phyloP scores from a whole-genome alignment of 2,888 invertebrate genomes.

The Leptopilina drosophilae region DNA sequence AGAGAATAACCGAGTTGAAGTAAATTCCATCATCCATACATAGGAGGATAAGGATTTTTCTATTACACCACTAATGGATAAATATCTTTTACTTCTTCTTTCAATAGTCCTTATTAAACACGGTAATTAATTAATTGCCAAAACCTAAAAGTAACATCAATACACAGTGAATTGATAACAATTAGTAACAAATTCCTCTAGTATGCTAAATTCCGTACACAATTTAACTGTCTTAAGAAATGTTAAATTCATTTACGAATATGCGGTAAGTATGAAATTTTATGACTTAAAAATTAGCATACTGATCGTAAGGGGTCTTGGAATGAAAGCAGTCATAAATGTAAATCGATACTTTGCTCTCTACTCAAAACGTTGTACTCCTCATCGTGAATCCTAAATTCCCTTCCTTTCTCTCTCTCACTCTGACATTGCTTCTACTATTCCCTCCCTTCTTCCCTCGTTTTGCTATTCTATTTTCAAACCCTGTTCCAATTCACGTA shows the following conservation, averaged over 20 bases:
- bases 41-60: not conserved
- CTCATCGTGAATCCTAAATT: conserved; percentile 8
- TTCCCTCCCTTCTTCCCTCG: not conserved
- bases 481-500: conserved; percentile 21
- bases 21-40: not conserved
- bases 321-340: conserved; percentile 21
- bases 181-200: too few species aligned
- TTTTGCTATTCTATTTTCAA: conserved; percentile 12
- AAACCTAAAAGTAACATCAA: too few species aligned
- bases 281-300: conserved; percentile 34
- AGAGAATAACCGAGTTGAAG: conserved; percentile 23
- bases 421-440: not conserved
- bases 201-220: too few species aligned
- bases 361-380: not conserved
- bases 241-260: not conserved
- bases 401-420: too few species aligned
- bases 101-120: too few species aligned
- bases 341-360: conserved; percentile 34
- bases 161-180: too few species aligned
- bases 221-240: too few species aligned
- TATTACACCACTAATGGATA: too few species aligned
- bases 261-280: conserved; percentile 5
- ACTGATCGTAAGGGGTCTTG: conserved; percentile 14
- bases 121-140: too few species aligned
- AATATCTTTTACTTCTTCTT: too few species aligned